A percentile compares a stretch with the other conserved stretches of the same genome.
These are phyloP conservation scores for Pharmacophagus antenor DNA, from an alignment of 2,888 invertebrate genomes.

Conservation along the genomic window DNA sequence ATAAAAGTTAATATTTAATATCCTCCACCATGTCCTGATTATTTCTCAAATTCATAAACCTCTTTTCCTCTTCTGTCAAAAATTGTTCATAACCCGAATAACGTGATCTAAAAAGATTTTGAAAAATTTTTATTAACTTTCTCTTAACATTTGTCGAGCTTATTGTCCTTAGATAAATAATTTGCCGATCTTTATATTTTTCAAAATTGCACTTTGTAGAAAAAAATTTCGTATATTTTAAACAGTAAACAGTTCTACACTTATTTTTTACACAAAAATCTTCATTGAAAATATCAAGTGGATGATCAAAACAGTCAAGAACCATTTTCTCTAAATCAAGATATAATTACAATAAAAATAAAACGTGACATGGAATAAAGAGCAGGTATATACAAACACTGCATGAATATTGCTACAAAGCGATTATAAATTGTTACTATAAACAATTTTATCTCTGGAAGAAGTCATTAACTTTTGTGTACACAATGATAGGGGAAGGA, in stretches of 20 bases:
- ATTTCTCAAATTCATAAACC: slow-evolving; percentile 64
- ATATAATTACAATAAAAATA: not conserved
- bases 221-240: slow-evolving; percentile 53
- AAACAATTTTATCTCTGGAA: slow-evolving; percentile 63
- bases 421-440: slow-evolving; percentile 42
- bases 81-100: slow-evolving; percentile 83
- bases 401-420: slow-evolving; percentile 29
- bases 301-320: slow-evolving; percentile 30
- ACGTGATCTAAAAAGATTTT: slow-evolving; percentile 62
- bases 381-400: slow-evolving; percentile 26
- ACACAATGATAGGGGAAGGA: slow-evolving; percentile 40
- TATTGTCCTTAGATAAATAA: slow-evolving; percentile 59
- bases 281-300: slow-evolving; percentile 39
- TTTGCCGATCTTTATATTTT: slow-evolving; percentile 44
- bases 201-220: slow-evolving; percentile 49
- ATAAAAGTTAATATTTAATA: slow-evolving; percentile 40
- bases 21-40: slow-evolving; percentile 63
- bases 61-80: slow-evolving; percentile 86
- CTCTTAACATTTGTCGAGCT: slow-evolving; percentile 62
- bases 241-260: slow-evolving; percentile 45
- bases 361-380: slow-evolving; percentile 1
- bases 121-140: slow-evolving; percentile 64
- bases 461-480: slow-evolving; percentile 57
- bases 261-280: slow-evolving; percentile 38
- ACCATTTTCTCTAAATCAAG: slow-evolving; percentile 29